Percentiles rank a stretch among this genome's conserved stretches.
Evolutionary conservation across 2,113 vertebrate genomes (phyloP).

Genomic region (Nibea albiflora): DNA sequence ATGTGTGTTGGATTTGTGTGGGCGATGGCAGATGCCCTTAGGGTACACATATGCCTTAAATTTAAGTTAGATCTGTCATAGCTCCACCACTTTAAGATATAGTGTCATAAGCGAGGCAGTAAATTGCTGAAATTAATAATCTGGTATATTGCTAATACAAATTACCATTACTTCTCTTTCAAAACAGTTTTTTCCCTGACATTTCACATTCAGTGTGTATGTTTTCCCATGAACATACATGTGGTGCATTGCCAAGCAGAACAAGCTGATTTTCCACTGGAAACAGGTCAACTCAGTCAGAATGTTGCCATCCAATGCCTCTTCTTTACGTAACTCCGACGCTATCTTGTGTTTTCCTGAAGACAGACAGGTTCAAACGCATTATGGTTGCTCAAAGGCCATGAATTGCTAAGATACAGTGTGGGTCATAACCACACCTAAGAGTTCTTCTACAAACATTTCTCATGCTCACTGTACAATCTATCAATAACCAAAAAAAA

Average conservation of each 20-base stretch:
- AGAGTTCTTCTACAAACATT: constrained; percentile 7
- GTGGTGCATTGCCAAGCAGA: neutral
- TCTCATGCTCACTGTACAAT: neutral
- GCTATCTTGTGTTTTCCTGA: neutral
- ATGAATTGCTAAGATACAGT: neutral
- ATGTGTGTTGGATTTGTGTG: neutral
- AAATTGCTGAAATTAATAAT: neutral
- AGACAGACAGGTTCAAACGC: neutral
- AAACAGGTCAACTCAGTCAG: neutral
- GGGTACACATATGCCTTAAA: constrained; percentile 34
- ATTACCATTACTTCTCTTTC: too few species aligned
- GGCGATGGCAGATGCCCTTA: neutral
- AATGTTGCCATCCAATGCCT: constrained; percentile 4
- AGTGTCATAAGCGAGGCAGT: neutral
- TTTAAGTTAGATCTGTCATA: neutral
- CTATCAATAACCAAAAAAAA: constrained; percentile 24
- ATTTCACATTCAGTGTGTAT: too few species aligned
- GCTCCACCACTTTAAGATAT: neutral
- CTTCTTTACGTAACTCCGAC: neutral
- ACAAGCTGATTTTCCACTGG: neutral
- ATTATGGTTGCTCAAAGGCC: neutral
- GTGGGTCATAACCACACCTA: constrained; percentile 1
- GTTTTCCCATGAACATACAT: too few species aligned
- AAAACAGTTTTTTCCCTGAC: too few species aligned
- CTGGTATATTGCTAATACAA: too few species aligned